phyloP scores from a whole-genome alignment of 2,888 invertebrate genomes.

The Ametastegia equiseti region DNA sequence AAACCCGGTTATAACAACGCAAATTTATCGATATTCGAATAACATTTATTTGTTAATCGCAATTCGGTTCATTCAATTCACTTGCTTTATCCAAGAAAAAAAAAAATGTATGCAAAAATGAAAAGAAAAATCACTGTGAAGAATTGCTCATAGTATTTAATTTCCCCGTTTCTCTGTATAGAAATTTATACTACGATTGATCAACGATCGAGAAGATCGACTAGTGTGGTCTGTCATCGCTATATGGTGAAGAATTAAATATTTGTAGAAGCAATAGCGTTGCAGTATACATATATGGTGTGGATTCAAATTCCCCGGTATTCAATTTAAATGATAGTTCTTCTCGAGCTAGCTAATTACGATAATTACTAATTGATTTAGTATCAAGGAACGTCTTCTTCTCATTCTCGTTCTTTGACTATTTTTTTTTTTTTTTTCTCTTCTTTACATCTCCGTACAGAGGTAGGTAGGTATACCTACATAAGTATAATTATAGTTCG shows the following conservation, averaged over 20 bases:
- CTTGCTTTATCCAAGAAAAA: too few species aligned
- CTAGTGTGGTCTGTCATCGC: conserved; percentile 34
- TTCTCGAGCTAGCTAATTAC: conserved; percentile 25
- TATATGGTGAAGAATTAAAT: neutral
- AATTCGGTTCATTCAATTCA: too few species aligned
- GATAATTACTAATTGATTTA: conserved; percentile 43
- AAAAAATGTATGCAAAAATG: neutral
- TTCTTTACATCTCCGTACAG: too few species aligned
- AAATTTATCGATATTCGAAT: too few species aligned
- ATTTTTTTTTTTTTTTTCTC: too few species aligned
- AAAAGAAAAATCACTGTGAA: neutral
- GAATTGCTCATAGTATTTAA: too few species aligned
- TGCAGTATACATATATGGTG: neutral
- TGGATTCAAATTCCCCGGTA: conserved; percentile 16
- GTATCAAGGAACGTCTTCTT: conserved; percentile 25
- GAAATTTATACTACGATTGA: too few species aligned
- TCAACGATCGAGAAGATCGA: neutral
- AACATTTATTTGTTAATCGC: too few species aligned
- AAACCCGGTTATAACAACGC: too few species aligned
- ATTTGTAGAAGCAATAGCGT: neutral
- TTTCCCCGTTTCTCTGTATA: too few species aligned
- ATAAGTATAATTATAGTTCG: too few species aligned
- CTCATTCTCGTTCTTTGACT: neutral
- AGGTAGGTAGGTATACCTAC: too few species aligned
- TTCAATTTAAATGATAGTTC: conserved; percentile 37